Evolutionary conservation across 2,113 vertebrate species (phyloP).

Genomic region (Strix aluco): DNA sequence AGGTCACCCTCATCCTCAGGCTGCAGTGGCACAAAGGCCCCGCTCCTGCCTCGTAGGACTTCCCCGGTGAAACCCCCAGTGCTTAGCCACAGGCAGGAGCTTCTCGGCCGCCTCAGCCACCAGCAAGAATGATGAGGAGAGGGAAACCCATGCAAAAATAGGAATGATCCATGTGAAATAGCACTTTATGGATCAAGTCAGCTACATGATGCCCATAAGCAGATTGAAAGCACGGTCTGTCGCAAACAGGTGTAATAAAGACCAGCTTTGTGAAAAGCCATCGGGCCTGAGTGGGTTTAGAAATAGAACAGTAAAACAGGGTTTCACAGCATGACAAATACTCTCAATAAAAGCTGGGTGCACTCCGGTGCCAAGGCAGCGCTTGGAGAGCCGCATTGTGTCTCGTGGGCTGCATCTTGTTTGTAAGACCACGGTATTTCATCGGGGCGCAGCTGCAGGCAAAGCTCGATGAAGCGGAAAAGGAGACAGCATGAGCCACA

Average conservation of each 20-base stretch:
- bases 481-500: accelerated
- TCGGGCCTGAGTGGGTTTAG: neutral
- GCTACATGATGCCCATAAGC: neutral
- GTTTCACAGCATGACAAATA: neutral
- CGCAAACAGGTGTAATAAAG: neutral
- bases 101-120: neutral
- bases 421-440: neutral
- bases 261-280: neutral
- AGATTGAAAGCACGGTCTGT: neutral
- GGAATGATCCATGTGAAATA: neutral
- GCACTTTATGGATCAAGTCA: neutral
- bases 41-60: accelerated
- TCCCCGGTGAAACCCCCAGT: accelerated
- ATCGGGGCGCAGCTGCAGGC: neutral
- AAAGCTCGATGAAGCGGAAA: neutral
- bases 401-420: neutral
- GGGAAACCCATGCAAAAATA: neutral
- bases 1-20: neutral
- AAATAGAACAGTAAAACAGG: neutral
- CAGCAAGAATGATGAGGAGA: neutral
- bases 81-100: neutral
- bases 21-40: neutral
- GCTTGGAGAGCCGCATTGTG: accelerated
- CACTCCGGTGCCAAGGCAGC: neutral
- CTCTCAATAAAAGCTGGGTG: neutral